Evolutionary conservation across 2,888 invertebrate species (phyloP), one percentile per base, ranked within the genome.

Genomic region (Thecophora atra): DNA sequence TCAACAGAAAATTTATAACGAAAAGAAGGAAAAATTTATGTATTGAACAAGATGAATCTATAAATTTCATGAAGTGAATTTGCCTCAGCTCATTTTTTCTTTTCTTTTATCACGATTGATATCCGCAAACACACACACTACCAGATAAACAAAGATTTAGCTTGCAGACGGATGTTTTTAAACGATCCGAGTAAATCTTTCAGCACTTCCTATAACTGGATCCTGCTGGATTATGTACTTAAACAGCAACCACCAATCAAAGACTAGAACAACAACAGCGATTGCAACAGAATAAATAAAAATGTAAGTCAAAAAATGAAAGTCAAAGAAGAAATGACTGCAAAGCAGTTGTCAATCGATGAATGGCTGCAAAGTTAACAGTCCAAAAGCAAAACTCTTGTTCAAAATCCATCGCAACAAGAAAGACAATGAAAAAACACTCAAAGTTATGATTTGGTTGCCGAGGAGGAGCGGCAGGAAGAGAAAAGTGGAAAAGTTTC

Each of bases 201-300:
- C 80, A 86, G 83, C 80, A 81, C 83, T 78, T 82, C 85, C 79
- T 85, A 85, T 84, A 86, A 86, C 80, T 86, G 86, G 87, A 81
- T 87, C 80, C 79, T 87, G 83, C 83, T 87, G n/a, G n/a, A n/a
- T n/a, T n/a, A n/a, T n/a, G n/a, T n/a, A n/a, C n/a, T n/a, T n/a
- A n/a, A 80, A 79, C 79, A 78, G 73, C 73, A 69, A 76, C 76
- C 78, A 73, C 78, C 74, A 75, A 76, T 73, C 77, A 76, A 77
- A 77, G 76, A 73, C 72, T 73, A 71, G 68, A 75, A 74, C 62
- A 71, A 72, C 70, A 70, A 75, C 63, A 52, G n/a, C 37, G 56
- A 66, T 64, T 42, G 19, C 24, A 54, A 56, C 24, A 26, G 60
- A 52, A 44, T 44, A 24, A 67, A 72, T 24, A 52, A 60, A 54